Evolutionary conservation across 2,888 invertebrate genomes (phyloP).

Genomic region (Cantharis nigra): DNA sequence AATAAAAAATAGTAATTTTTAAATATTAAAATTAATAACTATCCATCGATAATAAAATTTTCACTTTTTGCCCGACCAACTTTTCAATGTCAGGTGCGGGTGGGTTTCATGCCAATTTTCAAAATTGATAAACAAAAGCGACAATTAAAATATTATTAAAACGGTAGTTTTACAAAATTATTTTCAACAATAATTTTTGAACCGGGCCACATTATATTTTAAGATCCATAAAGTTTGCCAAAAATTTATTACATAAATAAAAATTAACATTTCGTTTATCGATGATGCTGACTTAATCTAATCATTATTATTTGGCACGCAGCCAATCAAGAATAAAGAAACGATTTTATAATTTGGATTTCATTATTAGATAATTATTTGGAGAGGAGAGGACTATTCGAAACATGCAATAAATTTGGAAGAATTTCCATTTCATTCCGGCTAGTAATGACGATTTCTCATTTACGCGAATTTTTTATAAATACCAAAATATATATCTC

Average conservation of each 20-base stretch:
- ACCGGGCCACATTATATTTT: conserved; percentile 23
- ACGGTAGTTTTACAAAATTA: background rate
- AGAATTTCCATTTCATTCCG: background rate
- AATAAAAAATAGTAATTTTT: background rate
- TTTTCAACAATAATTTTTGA: conserved; percentile 27
- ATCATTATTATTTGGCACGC: background rate
- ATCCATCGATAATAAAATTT: background rate
- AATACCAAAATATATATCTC: background rate
- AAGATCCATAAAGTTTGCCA: conserved; percentile 22
- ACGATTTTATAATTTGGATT: background rate
- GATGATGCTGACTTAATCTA: background rate
- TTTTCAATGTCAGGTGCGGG: background rate
- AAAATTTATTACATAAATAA: conserved; percentile 15
- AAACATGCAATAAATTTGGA: background rate
- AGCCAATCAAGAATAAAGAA: background rate
- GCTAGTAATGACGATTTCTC: background rate
- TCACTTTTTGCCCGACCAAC: background rate
- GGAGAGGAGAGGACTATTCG: background rate
- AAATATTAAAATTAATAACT: background rate
- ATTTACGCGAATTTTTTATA: no score
- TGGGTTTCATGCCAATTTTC: background rate
- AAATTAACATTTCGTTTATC: conserved; percentile 6
- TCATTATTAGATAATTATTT: background rate
- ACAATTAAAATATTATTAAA: background rate
- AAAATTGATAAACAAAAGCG: background rate